Conservation (phyloP, 2,113 vertebrate genomes). For the Sceloporus undulatus region DNA sequence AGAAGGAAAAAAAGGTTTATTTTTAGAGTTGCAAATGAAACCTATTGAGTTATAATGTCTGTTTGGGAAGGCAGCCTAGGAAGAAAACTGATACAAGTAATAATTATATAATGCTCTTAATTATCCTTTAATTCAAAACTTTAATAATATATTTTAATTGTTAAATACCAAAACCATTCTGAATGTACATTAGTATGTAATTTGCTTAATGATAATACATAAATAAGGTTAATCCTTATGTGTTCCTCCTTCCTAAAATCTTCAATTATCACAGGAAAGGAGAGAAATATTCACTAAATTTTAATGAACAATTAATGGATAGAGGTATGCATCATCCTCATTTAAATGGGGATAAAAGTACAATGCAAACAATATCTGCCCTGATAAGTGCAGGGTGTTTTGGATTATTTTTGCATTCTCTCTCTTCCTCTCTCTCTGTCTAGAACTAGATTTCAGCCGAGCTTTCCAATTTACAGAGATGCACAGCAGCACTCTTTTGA, state of each 20-base stretch:
- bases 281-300: neutral
- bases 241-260: neutral
- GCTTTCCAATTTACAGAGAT: too few relatives aligned
- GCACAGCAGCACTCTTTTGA: too few relatives aligned
- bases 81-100: neutral
- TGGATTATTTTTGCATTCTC: too few relatives aligned
- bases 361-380: too few relatives aligned
- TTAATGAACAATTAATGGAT: slow-evolving; percentile 5
- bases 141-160: neutral
- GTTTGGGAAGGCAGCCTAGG: neutral
- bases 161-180: neutral
- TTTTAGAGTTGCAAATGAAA: neutral
- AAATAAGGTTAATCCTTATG: neutral
- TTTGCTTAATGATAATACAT: neutral
- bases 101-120: neutral
- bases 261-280: neutral
- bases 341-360: neutral
- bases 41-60: neutral
- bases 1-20: neutral
- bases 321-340: neutral
- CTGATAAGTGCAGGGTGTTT: too few relatives aligned
- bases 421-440: too few relatives aligned
- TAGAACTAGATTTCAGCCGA: too few relatives aligned
- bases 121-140: neutral
- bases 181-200: neutral